These are phyloP conservation scores for Coreius guichenoti DNA, from an alignment of 2,797 vertebrate species.

Conservation along the genomic window DNA sequence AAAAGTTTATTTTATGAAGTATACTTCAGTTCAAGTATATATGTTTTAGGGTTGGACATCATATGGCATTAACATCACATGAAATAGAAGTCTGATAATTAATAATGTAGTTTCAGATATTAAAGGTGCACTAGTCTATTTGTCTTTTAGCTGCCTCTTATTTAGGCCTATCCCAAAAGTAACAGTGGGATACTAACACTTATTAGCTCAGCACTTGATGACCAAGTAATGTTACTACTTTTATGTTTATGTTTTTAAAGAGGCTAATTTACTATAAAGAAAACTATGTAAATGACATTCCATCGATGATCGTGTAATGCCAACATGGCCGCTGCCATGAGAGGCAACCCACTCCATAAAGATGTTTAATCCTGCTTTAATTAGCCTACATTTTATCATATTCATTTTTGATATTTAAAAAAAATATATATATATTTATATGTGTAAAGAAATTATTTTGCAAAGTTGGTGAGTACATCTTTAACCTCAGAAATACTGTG, in stretches of 20 bases:
- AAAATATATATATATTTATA: too few relatives aligned
- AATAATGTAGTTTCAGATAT: background rate
- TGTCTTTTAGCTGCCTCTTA: background rate
- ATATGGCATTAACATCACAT: background rate
- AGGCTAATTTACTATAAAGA: background rate
- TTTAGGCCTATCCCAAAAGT: background rate
- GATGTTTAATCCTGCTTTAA: background rate
- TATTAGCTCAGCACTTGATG: background rate
- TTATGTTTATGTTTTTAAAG: conserved; percentile 7
- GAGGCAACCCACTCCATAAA: background rate
- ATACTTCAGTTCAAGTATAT: too few relatives aligned
- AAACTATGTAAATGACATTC: background rate
- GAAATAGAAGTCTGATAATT: background rate
- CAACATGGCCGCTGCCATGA: background rate
- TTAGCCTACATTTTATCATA: too few relatives aligned
- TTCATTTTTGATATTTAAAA: too few relatives aligned
- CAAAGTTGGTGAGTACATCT: background rate
- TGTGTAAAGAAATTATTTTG: background rate
- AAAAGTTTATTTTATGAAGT: too few relatives aligned
- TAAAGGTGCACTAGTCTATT: background rate
- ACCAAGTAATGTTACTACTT: background rate
- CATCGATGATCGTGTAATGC: background rate
- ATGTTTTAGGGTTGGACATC: background rate
- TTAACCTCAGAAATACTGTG: background rate
- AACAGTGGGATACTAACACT: background rate